phyloP scores from a whole-genome alignment of 2,797 vertebrate species.

The Ciconia nigra region DNA sequence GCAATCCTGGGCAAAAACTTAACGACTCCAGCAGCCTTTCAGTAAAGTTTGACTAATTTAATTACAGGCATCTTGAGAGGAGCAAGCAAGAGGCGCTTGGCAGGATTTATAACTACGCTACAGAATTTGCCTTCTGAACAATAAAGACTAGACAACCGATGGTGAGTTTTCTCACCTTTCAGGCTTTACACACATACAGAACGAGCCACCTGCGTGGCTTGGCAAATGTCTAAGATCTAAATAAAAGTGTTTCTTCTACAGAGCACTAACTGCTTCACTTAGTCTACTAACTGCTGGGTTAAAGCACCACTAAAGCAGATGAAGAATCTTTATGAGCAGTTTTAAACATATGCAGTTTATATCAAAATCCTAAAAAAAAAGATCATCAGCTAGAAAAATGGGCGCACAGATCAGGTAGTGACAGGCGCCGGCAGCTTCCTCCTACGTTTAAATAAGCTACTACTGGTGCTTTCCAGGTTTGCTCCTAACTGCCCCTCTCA shows the following conservation, averaged over 20 bases:
- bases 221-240: not conserved
- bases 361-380: not conserved
- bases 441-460: rapidly evolving
- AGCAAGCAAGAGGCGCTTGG: not conserved
- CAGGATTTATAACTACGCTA: not conserved
- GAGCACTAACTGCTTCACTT: not conserved
- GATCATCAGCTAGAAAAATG: not conserved
- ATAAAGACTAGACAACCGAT: rapidly evolving
- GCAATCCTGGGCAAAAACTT: not conserved
- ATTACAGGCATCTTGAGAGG: not conserved
- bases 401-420: not conserved
- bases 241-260: not conserved
- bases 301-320: not conserved
- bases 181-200: not conserved
- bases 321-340: not conserved
- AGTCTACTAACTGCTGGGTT: not conserved
- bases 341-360: not conserved
- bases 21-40: not conserved
- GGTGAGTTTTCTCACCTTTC: not conserved
- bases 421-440: not conserved
- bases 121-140: not conserved
- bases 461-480: not conserved
- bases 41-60: not conserved
- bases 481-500: not conserved
- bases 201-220: not conserved